phyloP scores from a whole-genome alignment of 2,797 vertebrate species.

The Myotis pilosus region DNA sequence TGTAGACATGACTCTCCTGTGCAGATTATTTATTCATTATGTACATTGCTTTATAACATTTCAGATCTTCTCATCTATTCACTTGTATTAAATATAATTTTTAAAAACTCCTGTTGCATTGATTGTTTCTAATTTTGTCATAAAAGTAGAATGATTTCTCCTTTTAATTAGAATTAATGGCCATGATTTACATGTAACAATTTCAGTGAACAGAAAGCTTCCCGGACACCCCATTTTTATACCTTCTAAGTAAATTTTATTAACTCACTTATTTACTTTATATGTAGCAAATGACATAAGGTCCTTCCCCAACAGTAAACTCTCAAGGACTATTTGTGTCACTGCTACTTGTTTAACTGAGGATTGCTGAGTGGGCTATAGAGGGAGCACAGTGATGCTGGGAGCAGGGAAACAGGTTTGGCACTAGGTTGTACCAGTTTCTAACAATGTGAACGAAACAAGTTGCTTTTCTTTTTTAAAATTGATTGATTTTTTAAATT shows the following conservation, averaged over 20 bases:
- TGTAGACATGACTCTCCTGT: slow-evolving; percentile 93
- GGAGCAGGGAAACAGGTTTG: neutral
- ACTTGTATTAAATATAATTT: slow-evolving; percentile 93
- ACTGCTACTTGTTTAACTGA: neutral
- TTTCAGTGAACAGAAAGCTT: neutral
- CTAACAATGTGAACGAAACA: neutral
- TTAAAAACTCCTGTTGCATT: slow-evolving; percentile 80
- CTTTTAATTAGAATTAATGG: slow-evolving; percentile 16
- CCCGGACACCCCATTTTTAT: neutral
- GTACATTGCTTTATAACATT: slow-evolving; percentile 89
- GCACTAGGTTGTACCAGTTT: neutral
- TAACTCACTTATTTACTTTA: neutral
- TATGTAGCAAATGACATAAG: neutral
- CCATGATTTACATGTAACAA: neutral
- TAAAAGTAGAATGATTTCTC: slow-evolving; percentile 35
- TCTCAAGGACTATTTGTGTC: neutral
- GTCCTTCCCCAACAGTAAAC: neutral
- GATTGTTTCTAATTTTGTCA: slow-evolving; percentile 76
- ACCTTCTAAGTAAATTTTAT: slow-evolving; percentile 14
- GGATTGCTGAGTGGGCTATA: too few relatives aligned
- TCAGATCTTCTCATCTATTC: slow-evolving; percentile 94
- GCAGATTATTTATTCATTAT: slow-evolving; percentile 92
- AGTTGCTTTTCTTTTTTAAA: neutral
- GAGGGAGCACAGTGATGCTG: neutral
- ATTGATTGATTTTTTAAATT: neutral